Base-by-base conservation (phyloP, 2,888 invertebrate genomes). In the Lysandra bellargus region DNA sequence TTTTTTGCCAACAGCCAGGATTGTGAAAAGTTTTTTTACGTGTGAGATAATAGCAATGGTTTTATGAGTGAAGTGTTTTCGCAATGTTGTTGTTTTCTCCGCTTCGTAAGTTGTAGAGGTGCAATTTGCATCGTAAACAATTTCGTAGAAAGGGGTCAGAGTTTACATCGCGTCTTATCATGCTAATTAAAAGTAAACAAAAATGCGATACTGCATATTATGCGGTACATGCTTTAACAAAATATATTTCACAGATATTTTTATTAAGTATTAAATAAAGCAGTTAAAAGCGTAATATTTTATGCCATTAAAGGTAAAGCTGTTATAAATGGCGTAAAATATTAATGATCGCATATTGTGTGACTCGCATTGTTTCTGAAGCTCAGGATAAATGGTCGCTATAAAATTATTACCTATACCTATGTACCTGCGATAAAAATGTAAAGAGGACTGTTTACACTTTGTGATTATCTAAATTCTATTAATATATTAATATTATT, bases 111-210 rank as follows among this genome's bases (percentile, higher is more conserved):
- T 69, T 69, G 3, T 12, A 64, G 30, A 30, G 12, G 30, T 69
- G 12, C 64, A 69, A 69, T 69, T 69, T 69, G 64, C 64, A 33
- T 69, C 12, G 64, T 69, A 69, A 69, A 69, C 64, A 69, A 69
- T 33, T 69, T 12, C 33, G 64, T 4, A 30, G 64, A 69, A 30
- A 69, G 9, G 9, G 9, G 30, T 30, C n/a, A 61, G 30, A 69
- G 64, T 69, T 30, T 4, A 30, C 30, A 12, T 69, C 64, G 12
- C 64, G 4, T 69, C 64, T 69, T 69, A 69, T 61, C 23, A 23
- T 69, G 23, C 30, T 33, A 33, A 69, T 69, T 69, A 3, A 12
- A 69, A 30, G 14, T 30, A 69, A 69, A 69, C 30, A 9, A 61
- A 49, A 49, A 49, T 49, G 49, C 12, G 49, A 49, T 12, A 12